These are phyloP conservation scores for Phymanthus crucifer DNA, from an alignment of 92 coral and sea anemone genomes.

Conservation along the genomic window DNA sequence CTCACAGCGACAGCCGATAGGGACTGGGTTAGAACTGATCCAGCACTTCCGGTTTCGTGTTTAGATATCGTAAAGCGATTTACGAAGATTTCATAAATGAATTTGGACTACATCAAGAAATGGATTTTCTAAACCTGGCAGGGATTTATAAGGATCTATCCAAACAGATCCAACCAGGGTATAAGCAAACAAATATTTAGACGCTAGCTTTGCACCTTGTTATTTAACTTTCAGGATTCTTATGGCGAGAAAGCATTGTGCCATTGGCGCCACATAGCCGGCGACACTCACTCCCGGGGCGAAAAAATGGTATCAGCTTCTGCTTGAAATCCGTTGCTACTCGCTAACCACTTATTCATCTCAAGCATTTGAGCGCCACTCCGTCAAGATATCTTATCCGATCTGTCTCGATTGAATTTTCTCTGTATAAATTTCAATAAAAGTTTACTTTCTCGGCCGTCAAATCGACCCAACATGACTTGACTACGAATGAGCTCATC, in stretches of 20 bases:
- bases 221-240: constrained; percentile 84
- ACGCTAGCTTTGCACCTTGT: constrained; percentile 56
- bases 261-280: constrained; percentile 79
- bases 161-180: background rate
- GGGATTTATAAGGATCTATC: constrained; percentile 26
- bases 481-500: constrained; percentile 21
- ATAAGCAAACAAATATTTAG: constrained; percentile 58
- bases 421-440: constrained; percentile 6
- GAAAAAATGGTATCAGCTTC: constrained; percentile 74
- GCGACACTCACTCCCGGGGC: constrained; percentile 84
- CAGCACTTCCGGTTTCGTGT: constrained; percentile 69
- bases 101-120: background rate
- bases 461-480: constrained; percentile 19
- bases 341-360: background rate
- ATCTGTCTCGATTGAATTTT: background rate
- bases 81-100: constrained; percentile 30
- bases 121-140: constrained; percentile 15
- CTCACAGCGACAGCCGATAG: constrained; percentile 47
- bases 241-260: constrained; percentile 83
- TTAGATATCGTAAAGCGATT: constrained; percentile 29
- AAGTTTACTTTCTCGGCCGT: background rate
- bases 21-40: constrained; percentile 67
- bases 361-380: background rate
- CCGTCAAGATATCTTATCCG: background rate
- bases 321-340: constrained; percentile 20